Base-by-base conservation (phyloP, 2,888 invertebrate genomes). In the Aleiodes leptofemur region DNA sequence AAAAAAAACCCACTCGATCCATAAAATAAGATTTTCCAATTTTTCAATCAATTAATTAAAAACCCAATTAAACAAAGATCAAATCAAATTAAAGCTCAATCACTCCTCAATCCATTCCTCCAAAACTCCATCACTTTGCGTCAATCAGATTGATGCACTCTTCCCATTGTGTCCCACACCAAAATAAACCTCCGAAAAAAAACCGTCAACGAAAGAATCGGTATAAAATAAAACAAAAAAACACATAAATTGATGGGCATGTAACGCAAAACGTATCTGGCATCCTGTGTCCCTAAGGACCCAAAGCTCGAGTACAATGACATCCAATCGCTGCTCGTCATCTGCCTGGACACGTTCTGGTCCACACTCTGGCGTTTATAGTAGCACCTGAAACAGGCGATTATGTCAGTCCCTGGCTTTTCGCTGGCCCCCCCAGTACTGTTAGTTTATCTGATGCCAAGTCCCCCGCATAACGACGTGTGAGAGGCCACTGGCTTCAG, bases 301-400 rank as follows among this genome's bases (percentile, higher is more conserved):
- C 64, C 64, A 34, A 48, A 14, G 51, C 14, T 38, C 29, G 57
- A 57, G 57, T 38, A 64, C 64, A 64, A 64, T 64, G 64, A 64
- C 64, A 64, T 48, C 64, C 64, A 64, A 69, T 69, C 56, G 55
- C 53, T 53, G 53, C 53, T 56, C 56, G 34, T 69, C 69, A 69
- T 69, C 69, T 56, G 29, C 11, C 34, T 55, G n/a, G 38, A 55
- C 56, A 23, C 69, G 69, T 34, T 69, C 11, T 23, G 23, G 34
- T 56, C 23, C 23, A 23, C 1, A 8, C n/a, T 9, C n/a, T 69
- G 69, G 55, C 69, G 55, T 55, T 57, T 53, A 69, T 70, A 56
- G 57, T 77, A 66, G 68, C 74, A 76, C 73, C 78, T 76, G 77
- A 77, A 75, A 76, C 74, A 72, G 56, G 73, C 72, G 76, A 79